phyloP scores from a whole-genome alignment of 2,113 vertebrate species.

The Nyctereutes procyonoides region DNA sequence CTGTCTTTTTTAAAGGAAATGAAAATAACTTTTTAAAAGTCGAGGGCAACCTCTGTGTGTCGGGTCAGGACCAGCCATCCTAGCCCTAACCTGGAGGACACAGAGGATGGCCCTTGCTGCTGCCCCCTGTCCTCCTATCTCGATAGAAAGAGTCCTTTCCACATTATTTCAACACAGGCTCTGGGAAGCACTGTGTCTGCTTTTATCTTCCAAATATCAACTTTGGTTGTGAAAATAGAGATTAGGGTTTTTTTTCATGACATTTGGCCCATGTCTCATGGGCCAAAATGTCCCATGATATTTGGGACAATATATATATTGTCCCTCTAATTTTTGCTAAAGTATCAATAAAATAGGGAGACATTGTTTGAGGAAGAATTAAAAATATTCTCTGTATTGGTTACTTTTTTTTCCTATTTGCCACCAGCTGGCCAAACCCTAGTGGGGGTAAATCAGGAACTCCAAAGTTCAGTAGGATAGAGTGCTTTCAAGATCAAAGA shows the following conservation, averaged over 20 bases:
- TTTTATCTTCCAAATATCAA: background rate
- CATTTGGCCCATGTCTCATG: background rate
- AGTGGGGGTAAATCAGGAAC: slow-evolving; percentile 43
- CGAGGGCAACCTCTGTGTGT: background rate
- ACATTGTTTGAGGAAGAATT: background rate
- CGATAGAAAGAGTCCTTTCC: slow-evolving; percentile 6
- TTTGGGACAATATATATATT: too few relatives aligned
- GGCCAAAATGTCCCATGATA: too few relatives aligned
- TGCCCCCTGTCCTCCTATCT: background rate
- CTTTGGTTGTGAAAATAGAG: background rate
- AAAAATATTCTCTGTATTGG: background rate
- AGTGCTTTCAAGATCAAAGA: background rate
- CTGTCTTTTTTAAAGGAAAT: background rate
- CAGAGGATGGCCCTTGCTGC: fast-evolving
- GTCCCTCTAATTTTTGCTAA: background rate
- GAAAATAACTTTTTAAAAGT: background rate
- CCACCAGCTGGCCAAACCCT: slow-evolving; percentile 24
- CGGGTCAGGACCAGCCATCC: too few relatives aligned
- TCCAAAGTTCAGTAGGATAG: slow-evolving; percentile 46
- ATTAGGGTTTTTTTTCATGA: background rate
- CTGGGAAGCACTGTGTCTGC: background rate
- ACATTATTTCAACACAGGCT: background rate
- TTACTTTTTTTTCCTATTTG: slow-evolving; percentile 28
- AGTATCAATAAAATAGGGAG: slow-evolving; percentile 5
- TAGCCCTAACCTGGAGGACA: background rate